Evolutionary conservation across 2,888 invertebrate species (phyloP), one percentile per base, ranked within the genome.

Genomic region (Ecliptopera silaceata): DNA sequence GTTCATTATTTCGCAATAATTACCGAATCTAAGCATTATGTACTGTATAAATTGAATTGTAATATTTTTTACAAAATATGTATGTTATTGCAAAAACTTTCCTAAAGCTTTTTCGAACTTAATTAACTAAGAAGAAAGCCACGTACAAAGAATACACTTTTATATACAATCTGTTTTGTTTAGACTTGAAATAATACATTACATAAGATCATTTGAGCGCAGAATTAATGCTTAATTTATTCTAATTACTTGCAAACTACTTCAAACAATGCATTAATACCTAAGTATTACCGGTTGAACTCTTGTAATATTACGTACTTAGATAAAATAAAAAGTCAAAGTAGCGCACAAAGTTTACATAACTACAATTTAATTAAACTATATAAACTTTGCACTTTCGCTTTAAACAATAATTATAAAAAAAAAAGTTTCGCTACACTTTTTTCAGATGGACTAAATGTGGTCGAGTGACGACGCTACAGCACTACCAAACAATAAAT

Each of bases 171-270:
- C n/a, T 22, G 12, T 51, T 26, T 39, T 17, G 39, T 10, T 6
- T 15, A 39, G 42, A 38, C 45, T 36, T 32, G 36, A 60, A 31
- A 56, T 38, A 46, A 42, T 31, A 12, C 51, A 31, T 64, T 64
- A 39, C 52, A 49, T 61, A 55, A 63, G 38, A 52, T 22, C 26
- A 32, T 15, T 15, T 42, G 36, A 58, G 48, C 31, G 31, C 36
- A 52, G 54, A 47, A 52, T 43, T 39, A 32, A 56, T 48, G 49
- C 31, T 3, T 13, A 46, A 53, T 53, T 56, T 56, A 56, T 56
- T 34, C 44, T 50, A 45, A 50, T 56, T 56, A 50, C 55, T 44
- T 15, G 44, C 41, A 26, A 50, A 45, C 45, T 45, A 38, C 32
- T 20, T 46, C n/a, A 10, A 38, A 48, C 36, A 51, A 51, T 44